Conservation (phyloP, 2,113 vertebrate species). For the Acanthochromis polyacanthus region DNA sequence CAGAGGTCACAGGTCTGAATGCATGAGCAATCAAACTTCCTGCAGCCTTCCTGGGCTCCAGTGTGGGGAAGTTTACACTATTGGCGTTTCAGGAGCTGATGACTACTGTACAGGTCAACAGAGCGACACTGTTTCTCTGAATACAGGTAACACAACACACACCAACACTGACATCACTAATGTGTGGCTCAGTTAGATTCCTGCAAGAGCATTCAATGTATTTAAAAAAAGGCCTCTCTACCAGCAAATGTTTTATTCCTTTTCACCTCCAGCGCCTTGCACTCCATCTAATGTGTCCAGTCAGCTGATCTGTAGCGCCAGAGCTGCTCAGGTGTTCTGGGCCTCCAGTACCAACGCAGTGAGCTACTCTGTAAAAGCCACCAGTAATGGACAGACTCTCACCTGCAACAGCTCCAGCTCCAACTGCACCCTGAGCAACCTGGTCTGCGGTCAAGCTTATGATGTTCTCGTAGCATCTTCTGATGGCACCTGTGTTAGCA, state of each 20-base stretch:
- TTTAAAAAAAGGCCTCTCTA: neutral
- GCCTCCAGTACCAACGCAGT: slow-evolving; percentile 51
- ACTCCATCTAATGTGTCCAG: slow-evolving; percentile 63
- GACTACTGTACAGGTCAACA: slow-evolving; percentile 61
- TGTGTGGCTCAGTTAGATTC: too few species aligned
- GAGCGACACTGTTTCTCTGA: slow-evolving; percentile 52
- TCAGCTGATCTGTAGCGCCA: slow-evolving; percentile 56
- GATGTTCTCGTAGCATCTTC: slow-evolving; percentile 59
- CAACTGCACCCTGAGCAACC: slow-evolving; percentile 67
- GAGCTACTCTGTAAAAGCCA: slow-evolving; percentile 59
- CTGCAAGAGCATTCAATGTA: neutral
- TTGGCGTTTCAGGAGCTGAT: slow-evolving; percentile 67
- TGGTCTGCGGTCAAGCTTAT: slow-evolving; percentile 70
- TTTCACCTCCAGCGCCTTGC: slow-evolving; percentile 72
- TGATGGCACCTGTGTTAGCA: slow-evolving; percentile 72
- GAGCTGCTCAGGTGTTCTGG: slow-evolving; percentile 68
- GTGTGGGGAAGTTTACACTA: slow-evolving; percentile 77
- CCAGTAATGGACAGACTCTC: slow-evolving; percentile 13
- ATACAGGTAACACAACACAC: slow-evolving; percentile 61
- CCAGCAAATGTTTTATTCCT: neutral
- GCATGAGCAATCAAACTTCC: slow-evolving; percentile 58
- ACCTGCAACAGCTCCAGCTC: slow-evolving; percentile 61
- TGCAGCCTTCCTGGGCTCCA: slow-evolving; percentile 71
- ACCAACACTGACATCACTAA: neutral
- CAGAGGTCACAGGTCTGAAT: slow-evolving; percentile 59